These are phyloP conservation scores for Amiota communis DNA, from an alignment of 2,888 invertebrate genomes.

Conservation along the genomic window DNA sequence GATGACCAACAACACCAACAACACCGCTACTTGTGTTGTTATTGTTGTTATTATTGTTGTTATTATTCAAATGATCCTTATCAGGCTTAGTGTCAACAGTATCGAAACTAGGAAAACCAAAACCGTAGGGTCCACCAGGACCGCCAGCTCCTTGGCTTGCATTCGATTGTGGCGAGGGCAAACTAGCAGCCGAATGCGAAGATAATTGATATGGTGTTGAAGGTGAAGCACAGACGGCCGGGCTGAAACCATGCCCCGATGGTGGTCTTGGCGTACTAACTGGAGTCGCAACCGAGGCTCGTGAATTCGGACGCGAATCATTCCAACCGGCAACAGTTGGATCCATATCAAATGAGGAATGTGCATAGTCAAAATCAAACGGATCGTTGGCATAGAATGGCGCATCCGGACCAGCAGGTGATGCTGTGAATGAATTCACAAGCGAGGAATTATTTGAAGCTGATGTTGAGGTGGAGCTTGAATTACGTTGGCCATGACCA, in stretches of 20 bases:
- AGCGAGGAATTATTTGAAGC: conserved; percentile 60
- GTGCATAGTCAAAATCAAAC: conserved; percentile 80
- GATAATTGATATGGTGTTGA: conserved; percentile 74
- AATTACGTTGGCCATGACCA: conserved; percentile 44
- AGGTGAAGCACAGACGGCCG: conserved; percentile 74
- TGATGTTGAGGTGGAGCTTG: conserved; percentile 50
- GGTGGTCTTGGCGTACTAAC: conserved; percentile 79
- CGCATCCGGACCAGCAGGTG: conserved; percentile 74
- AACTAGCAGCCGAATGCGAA: conserved; percentile 70
- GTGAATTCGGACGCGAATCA: conserved; percentile 77
- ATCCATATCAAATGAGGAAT: conserved; percentile 78
- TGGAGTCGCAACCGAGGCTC: conserved; percentile 78
- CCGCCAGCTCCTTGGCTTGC: conserved; percentile 64
- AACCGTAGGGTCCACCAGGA: conserved; percentile 53
- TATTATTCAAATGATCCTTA: conserved; percentile 60
- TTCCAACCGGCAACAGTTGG: conserved; percentile 67
- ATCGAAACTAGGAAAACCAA: conserved; percentile 65
- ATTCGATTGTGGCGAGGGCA: conserved; percentile 75
- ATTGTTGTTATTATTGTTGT: conserved; percentile 70
- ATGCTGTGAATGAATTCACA: conserved; percentile 71
- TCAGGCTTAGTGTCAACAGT: conserved; percentile 61
- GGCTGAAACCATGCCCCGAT: conserved; percentile 76
- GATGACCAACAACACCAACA: not conserved
- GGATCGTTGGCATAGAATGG: conserved; percentile 75
- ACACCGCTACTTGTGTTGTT: conserved; percentile 58